Percentiles rank a stretch among this genome's conserved stretches.
phyloP scores from a whole-genome alignment of 2,113 vertebrate genomes.

The Fukomys damarensis region DNA sequence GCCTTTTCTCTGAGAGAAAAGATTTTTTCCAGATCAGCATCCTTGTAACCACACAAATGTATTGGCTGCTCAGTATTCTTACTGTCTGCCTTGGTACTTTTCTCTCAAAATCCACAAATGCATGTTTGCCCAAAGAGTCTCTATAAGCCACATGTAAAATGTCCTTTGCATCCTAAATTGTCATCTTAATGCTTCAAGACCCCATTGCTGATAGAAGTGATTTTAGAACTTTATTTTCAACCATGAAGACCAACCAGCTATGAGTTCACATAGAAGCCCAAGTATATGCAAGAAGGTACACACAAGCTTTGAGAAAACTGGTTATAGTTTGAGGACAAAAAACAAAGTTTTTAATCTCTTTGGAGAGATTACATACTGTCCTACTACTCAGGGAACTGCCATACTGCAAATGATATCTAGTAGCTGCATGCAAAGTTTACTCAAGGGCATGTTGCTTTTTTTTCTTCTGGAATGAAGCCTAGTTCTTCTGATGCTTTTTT shows the following conservation, averaged over 20 bases:
- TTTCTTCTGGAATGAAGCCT: neutral
- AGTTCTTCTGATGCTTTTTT: neutral
- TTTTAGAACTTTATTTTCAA: neutral
- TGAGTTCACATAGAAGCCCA: neutral
- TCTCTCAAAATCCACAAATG: neutral
- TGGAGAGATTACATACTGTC: neutral
- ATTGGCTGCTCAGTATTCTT: neutral
- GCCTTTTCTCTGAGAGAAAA: rapidly evolving
- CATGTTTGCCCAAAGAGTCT: neutral
- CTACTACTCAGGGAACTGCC: neutral
- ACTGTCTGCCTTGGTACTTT: neutral
- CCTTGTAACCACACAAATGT: neutral
- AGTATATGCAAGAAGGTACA: neutral
- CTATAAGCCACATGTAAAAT: neutral
- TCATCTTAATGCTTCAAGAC: neutral
- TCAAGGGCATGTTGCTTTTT: neutral
- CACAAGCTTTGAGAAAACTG: neutral
- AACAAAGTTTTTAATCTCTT: neutral
- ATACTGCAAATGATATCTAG: neutral
- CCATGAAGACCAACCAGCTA: neutral
- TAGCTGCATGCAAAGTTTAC: neutral
- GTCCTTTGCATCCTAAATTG: neutral
- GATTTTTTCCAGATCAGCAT: neutral
- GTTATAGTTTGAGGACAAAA: neutral
- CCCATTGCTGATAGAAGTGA: neutral